Evolutionary conservation across 2,113 vertebrate species (phyloP), one percentile per base, ranked within the genome.

Genomic region (Hyla sarda): DNA sequence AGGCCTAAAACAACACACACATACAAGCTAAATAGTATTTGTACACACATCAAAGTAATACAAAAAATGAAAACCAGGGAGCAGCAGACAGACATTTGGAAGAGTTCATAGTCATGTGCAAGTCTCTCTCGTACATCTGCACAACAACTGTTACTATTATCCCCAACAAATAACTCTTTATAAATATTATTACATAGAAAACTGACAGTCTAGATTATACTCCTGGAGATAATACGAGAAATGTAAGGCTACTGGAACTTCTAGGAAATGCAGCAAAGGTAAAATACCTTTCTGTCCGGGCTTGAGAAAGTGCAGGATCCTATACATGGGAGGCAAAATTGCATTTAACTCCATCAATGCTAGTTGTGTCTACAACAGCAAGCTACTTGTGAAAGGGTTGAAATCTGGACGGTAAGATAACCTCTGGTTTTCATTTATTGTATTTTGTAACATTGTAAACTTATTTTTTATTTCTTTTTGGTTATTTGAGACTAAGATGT

Each of bases 171-270:
- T 83, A 81, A 72, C 79, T 89, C 72, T 69, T 78, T 78, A 84
- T 90, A 93, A 93, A 93, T 92, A 92, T 89, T 91, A 82, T 89
- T 1, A 58, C 91, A 89, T 89, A 88, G 77, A 92, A 93, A 93
- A 92, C 28, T 2, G 89, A 89, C 69, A 50, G 88, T 89, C 19
- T 41, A 90, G 89, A 87, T 89, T 90, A 89, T 75, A 88, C 88
- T 88, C 88, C 87, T 92, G 89, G 87, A 69, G 13, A 28, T 58
- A 74, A 84, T 73, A 81, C 30, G 86, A 88, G 84, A 89, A 89
- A 90, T n/a, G 84, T 94, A 94, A 95, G 93, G 95, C 94, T 93
- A 93, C 91, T 91, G 90, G 91, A 91, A 82, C 89, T 89, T 91
- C 90, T 0, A 88, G 90, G 89, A 90, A 89, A 90, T 89, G 89